Evolutionary conservation across 2,888 invertebrate genomes (phyloP).

Genomic region (Molorchus minor): DNA sequence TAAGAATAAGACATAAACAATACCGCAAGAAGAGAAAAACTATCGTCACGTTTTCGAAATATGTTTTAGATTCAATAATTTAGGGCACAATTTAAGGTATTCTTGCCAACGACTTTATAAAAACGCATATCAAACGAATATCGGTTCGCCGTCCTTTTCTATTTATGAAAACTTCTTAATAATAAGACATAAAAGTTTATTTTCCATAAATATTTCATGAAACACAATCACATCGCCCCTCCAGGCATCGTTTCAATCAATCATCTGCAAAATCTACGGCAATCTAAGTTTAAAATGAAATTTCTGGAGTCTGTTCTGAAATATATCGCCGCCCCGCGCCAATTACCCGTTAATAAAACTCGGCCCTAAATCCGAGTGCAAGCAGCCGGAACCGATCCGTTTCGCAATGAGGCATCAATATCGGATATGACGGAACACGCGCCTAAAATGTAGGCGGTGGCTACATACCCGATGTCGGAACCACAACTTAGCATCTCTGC

Average conservation of each 20-base stretch:
- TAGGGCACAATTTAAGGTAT: too few relatives aligned
- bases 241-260: slow-evolving; percentile 38
- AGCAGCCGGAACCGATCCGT: slow-evolving; percentile 22
- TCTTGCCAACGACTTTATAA: too few relatives aligned
- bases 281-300: slow-evolving; percentile 44
- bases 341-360: slow-evolving; percentile 30
- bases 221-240: slow-evolving; percentile 28
- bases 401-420: slow-evolving; percentile 26
- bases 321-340: slow-evolving; percentile 32
- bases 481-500: too few relatives aligned
- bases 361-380: slow-evolving; percentile 11
- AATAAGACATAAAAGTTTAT: slow-evolving; percentile 43
- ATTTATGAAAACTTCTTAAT: slow-evolving; percentile 41
- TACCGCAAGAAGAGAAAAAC: too few relatives aligned
- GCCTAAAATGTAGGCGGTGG: slow-evolving; percentile 19
- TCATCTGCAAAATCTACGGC: slow-evolving; percentile 40
- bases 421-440: slow-evolving; percentile 23
- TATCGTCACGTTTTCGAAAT: too few relatives aligned
- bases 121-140: too few relatives aligned
- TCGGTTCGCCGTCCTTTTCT: slow-evolving; percentile 14
- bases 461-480: too few relatives aligned
- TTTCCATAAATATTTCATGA: slow-evolving; percentile 40
- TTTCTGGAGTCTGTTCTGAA: slow-evolving; percentile 34
- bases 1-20: too few relatives aligned
- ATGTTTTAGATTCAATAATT: too few relatives aligned